phyloP scores from a whole-genome alignment of 2,797 vertebrate species.

The Pseudomugil tenellus region DNA sequence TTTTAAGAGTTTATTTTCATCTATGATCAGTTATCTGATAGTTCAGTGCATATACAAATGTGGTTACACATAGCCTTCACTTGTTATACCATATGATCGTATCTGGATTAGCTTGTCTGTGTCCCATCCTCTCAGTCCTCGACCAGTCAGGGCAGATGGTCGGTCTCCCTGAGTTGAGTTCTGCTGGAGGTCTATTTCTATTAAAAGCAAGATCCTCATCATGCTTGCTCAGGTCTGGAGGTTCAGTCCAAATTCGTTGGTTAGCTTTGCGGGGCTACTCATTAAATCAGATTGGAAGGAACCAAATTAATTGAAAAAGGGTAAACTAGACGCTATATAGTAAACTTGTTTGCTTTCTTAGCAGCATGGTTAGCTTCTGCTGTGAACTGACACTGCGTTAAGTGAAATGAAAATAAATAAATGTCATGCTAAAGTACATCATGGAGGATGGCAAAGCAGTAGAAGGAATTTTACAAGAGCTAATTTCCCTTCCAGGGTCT shows the following conservation, averaged over 20 bases:
- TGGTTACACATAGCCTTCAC: neutral
- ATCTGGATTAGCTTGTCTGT: neutral
- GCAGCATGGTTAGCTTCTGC: neutral
- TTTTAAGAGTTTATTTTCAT: neutral
- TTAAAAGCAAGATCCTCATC: neutral
- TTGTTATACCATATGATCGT: neutral
- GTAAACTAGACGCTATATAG: neutral
- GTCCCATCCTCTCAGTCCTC: neutral
- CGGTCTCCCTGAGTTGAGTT: neutral
- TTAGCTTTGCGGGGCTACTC: neutral
- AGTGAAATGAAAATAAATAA: neutral
- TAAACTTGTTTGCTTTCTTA: neutral
- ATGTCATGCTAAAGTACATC: neutral
- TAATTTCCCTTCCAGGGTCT: neutral
- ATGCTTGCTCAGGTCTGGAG: neutral
- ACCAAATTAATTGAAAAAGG: neutral
- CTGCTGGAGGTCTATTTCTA: conserved; percentile 3
- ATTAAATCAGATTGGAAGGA: neutral
- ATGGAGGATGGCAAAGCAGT: neutral
- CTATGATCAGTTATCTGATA: neutral
- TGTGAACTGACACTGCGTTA: neutral
- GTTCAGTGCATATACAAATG: neutral
- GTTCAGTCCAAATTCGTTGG: neutral
- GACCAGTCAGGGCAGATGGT: neutral
- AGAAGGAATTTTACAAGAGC: neutral